These are phyloP conservation scores for Drosophila tristis DNA, from an alignment of 1,140 invertebrate species.

Conservation along the genomic window DNA sequence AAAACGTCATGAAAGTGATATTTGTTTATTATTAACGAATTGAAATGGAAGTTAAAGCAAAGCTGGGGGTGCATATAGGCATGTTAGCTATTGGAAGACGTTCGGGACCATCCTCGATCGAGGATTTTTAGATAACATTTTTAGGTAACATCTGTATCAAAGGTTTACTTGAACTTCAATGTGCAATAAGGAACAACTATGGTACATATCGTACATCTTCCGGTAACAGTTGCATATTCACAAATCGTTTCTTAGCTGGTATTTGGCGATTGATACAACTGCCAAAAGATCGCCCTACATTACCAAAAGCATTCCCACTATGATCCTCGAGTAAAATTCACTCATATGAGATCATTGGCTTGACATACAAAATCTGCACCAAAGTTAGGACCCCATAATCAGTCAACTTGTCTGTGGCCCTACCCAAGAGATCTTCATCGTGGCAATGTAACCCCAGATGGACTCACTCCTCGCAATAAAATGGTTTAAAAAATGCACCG, in stretches of 20 bases:
- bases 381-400: conserved; percentile 30
- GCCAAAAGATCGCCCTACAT: background rate
- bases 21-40: conserved; percentile 63
- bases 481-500: conserved; percentile 27
- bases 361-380: conserved; percentile 34
- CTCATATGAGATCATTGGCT: conserved; percentile 5
- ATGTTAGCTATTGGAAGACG: background rate
- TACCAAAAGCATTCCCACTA: conserved; percentile 5
- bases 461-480: conserved; percentile 40
- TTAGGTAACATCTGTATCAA: too few species aligned
- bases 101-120: background rate
- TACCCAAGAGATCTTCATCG: conserved; percentile 49
- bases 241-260: too few species aligned
- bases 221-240: too few species aligned
- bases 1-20: conserved; percentile 66
- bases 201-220: too few species aligned
- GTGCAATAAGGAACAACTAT: too few species aligned
- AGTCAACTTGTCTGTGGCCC: conserved; percentile 44
- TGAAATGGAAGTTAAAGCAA: conserved; percentile 24
- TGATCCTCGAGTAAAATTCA: too few species aligned
- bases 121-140: background rate
- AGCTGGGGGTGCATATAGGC: background rate
- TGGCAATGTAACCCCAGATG: conserved; percentile 29
- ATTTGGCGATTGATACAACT: too few species aligned
- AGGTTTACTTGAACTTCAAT: too few species aligned